Evolutionary conservation across 1,140 invertebrate genomes (phyloP), one percentile per base, ranked within the genome.

Genomic region (Drosophila tsacasi): DNA sequence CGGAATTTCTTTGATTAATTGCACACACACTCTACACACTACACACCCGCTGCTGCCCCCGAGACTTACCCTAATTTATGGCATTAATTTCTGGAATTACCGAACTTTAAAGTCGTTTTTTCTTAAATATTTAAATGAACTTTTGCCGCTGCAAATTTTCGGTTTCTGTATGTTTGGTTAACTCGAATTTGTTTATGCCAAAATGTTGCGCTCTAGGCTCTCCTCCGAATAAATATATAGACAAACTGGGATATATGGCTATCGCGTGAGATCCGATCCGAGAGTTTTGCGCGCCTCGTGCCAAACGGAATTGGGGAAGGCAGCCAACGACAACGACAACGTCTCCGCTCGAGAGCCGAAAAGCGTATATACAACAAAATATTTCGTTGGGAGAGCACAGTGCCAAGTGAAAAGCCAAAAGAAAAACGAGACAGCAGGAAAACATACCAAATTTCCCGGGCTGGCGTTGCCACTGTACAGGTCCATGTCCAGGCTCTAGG

Each of bases 351-450:
- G 85, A 85, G 74, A 90, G 79, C 78, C 85, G 79, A 89, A 89
- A 89, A 89, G 78, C 85, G 85, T 89, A 82, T 89, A 90, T 90
- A 89, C 86, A 90, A 90, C 80, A 81, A 85, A 76, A 82, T 90
- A 82, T 79, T 90, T 76, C 54, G 62, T 59, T 64, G 42, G 21
- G 30, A 55, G 49, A 39, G 54, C 32, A 73, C 65, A 81, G 84
- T 71, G 83, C 69, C 73, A 66, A 52, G n/a, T 52, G 49, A 52
- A 52, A 75, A 75, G 65, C 79, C 76, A 61, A 65, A 49, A 62
- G 58, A 30, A 35, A 57, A 44, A 30, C n/a, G 42, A 65, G 59
- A 32, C 78, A 57, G 42, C 71, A 69, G 78, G 67, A 90, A 89
- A 89, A 90, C 81, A 82, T 81, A 89, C 85, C 85, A 69, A 89